Evolutionary conservation across 2,113 vertebrate species (phyloP).

Genomic region (Brienomyrus brachyistius): DNA sequence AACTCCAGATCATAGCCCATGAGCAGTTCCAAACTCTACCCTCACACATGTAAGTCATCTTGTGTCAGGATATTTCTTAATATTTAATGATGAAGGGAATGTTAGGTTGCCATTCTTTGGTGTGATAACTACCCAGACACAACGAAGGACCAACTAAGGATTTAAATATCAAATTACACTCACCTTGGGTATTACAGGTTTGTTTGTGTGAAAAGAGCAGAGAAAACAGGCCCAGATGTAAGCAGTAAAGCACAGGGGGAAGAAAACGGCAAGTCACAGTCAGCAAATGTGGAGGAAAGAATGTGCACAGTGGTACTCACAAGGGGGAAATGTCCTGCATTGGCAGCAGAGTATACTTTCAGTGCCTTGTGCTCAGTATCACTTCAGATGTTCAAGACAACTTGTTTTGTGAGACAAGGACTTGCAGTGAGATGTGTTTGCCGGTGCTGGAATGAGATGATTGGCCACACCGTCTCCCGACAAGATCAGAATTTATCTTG

Average conservation of each 20-base stretch:
- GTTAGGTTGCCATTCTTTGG: not conserved
- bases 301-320: not conserved
- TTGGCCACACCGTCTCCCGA: not conserved
- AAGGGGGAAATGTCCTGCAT: not conserved
- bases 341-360: not conserved
- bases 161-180: not conserved
- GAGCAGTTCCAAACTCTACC: not conserved
- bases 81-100: not conserved
- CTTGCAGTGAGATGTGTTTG: not conserved
- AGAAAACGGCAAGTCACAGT: not conserved
- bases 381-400: not conserved
- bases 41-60: not conserved
- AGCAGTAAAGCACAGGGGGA: not conserved
- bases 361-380: not conserved
- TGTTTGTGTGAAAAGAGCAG: not conserved
- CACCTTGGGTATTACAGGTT: not conserved
- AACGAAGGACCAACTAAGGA: not conserved
- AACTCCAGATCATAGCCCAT: not conserved
- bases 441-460: not conserved
- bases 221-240: not conserved
- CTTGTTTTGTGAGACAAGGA: not conserved
- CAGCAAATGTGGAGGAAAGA: not conserved
- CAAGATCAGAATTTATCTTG: not conserved
- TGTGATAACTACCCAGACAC: not conserved
- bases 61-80: not conserved